Conservation (phyloP, 2,888 invertebrate species). For the Masnerella sp. region DNA sequence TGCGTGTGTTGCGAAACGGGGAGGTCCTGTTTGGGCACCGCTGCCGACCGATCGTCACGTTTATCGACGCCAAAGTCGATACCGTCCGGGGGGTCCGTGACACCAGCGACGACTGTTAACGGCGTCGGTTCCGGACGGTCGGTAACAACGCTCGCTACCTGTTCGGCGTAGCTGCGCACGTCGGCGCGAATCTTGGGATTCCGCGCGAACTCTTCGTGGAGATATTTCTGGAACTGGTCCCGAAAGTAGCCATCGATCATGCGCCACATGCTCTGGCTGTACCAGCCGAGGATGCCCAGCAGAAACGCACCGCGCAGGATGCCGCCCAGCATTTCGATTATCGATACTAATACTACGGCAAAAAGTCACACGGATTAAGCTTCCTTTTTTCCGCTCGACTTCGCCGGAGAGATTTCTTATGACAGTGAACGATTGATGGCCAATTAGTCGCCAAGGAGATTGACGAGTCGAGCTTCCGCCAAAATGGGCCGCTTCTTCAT, state of each 20-base stretch:
- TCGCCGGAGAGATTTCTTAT: too few relatives aligned
- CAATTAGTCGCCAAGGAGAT: too few relatives aligned
- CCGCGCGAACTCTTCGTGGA: slow-evolving; percentile 78
- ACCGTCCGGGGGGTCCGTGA: slow-evolving; percentile 3
- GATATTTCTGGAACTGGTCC: slow-evolving; percentile 83
- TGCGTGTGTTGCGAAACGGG: too few relatives aligned
- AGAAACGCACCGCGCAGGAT: slow-evolving; percentile 83
- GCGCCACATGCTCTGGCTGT: slow-evolving; percentile 84
- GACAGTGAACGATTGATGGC: too few relatives aligned
- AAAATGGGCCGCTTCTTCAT: too few relatives aligned
- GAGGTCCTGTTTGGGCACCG: too few relatives aligned
- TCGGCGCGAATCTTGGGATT: slow-evolving; percentile 72
- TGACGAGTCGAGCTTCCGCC: too few relatives aligned
- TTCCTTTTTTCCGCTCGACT: neutral
- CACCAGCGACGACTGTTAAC: slow-evolving; percentile 39
- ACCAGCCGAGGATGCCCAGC: slow-evolving; percentile 84
- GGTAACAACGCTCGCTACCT: slow-evolving; percentile 43
- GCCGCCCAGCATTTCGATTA: slow-evolving; percentile 80
- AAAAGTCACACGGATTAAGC: neutral
- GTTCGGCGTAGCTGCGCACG: slow-evolving; percentile 56
- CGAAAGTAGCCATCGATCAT: slow-evolving; percentile 87
- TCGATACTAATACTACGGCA: slow-evolving; percentile 1
- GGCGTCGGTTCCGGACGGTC: slow-evolving; percentile 22
- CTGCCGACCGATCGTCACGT: slow-evolving; percentile 31
- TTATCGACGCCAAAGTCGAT: slow-evolving; percentile 19